Base-by-base conservation (phyloP, 2,888 invertebrate genomes). In the Bimastos eiseni region DNA sequence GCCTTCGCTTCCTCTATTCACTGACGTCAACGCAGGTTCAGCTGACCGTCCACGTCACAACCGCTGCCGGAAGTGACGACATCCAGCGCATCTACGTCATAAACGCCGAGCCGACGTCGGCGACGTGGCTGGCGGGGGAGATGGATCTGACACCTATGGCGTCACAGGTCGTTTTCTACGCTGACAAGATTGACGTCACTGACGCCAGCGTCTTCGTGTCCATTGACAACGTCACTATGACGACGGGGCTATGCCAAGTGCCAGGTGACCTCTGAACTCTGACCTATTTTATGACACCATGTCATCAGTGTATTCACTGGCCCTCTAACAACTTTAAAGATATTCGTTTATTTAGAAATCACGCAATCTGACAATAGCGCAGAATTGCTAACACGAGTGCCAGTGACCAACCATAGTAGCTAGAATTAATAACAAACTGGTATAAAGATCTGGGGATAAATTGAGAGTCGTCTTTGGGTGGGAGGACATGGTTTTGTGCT, bases 141-240 rank as follows among this genome's bases (percentile, higher is more conserved):
- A 4, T 90, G 13, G 34, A n/a, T 24, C 84, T 90, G 44, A 34
- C 34, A 30, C 83, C 37, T 21, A 83, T 21, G 11, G 38, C 86
- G 37, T 30, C 30, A 33, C 89, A 89, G 38, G 5, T 90, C n/a
- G 34, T 49, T 38, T 88, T 90, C 83, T 34, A 55, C 33, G 91
- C 90, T 49, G 90, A 44, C 33, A 90, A 49, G 41, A 90, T 84
- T 30, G 91, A 91, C 70, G 90, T 49, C 84, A 90, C 91, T 24
- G 38, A 21, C 88, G 34, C 36, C 36, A 84, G 44, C 84, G 84
- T 38, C 15, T 86, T 33, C 37, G 91, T 88, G 5, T 86, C 55
- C 17, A 86, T 91, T 33, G 86, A 88, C 41, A 88, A 91, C 89
- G 89, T 91, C 38, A 49, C 88, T 24, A 55, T 91, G 86, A 33